These are phyloP conservation scores for Conus ventricosus DNA, from an alignment of 1,140 invertebrate genomes.

Conservation along the genomic window DNA sequence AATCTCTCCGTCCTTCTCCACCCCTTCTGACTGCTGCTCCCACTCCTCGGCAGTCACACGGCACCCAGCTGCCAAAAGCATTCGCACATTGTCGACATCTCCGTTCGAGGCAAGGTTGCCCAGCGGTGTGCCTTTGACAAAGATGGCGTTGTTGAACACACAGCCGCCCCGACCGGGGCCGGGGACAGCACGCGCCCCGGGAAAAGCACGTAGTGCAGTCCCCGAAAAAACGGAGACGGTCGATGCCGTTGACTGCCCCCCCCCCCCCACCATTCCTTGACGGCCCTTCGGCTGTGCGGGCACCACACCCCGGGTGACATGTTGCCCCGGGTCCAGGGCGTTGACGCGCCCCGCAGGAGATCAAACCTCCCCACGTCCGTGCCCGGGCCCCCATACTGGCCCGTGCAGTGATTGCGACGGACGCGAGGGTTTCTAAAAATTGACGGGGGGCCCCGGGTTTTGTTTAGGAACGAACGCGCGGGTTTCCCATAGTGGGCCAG, in stretches of 20 bases:
- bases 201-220: constrained; percentile 63
- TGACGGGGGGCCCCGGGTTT: constrained; percentile 37
- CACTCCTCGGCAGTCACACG: constrained; percentile 41
- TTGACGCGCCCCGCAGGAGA: constrained; percentile 54
- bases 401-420: constrained; percentile 60
- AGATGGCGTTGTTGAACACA: constrained; percentile 55
- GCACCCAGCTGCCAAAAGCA: constrained; percentile 57
- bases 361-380: constrained; percentile 44
- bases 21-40: background rate
- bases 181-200: constrained; percentile 44
- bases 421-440: constrained; percentile 54
- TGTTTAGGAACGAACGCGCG: constrained; percentile 54
- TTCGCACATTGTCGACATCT: constrained; percentile 45
- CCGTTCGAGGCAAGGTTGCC: constrained; percentile 51
- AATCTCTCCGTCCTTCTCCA: background rate
- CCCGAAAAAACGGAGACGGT: constrained; percentile 60
- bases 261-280: constrained; percentile 54
- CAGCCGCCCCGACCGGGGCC: constrained; percentile 57
- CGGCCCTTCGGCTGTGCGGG: constrained; percentile 46
- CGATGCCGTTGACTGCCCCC: constrained; percentile 52
- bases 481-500: constrained; percentile 55
- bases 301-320: constrained; percentile 59
- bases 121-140: constrained; percentile 62
- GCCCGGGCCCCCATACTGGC: constrained; percentile 54
- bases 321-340: constrained; percentile 58